Conservation (phyloP, 35 echinoderm and acorn worm species). For the Apostichopus parvimensis region DNA sequence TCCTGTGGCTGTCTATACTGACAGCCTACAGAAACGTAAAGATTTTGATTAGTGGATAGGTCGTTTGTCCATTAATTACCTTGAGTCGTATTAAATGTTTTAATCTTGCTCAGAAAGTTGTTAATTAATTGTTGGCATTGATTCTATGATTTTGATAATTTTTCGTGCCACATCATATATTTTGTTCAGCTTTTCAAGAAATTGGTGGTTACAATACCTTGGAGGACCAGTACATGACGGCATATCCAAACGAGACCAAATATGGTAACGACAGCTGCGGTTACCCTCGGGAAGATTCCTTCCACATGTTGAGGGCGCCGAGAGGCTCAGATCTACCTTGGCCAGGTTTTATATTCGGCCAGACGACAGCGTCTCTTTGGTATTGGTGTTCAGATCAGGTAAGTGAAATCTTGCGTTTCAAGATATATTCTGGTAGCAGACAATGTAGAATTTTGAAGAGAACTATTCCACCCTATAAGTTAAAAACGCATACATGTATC, state of each 20-base stretch:
- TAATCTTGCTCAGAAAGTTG: too few species aligned
- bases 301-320: conserved; percentile 73
- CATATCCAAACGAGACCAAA: conserved; percentile 67
- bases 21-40: conserved; percentile 17
- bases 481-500: too few species aligned
- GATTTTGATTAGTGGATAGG: too few species aligned
- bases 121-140: too few species aligned
- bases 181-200: conserved; percentile 65
- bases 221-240: conserved; percentile 62
- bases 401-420: background rate
- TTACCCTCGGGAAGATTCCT: conserved; percentile 76
- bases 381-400: conserved; percentile 97
- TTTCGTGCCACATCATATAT: background rate
- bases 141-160: too few species aligned
- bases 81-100: too few species aligned
- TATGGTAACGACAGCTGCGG: conserved; percentile 74
- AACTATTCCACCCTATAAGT: too few species aligned
- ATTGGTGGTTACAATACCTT: conserved; percentile 73
- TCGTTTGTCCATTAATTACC: too few species aligned
- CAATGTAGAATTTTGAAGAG: too few species aligned
- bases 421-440: background rate
- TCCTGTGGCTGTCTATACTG: conserved; percentile 44
- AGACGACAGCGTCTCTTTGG: conserved; percentile 91
- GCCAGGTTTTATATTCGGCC: conserved; percentile 93
- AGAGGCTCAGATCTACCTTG: conserved; percentile 80